A percentile compares a stretch with the other conserved stretches of the same genome.
Evolutionary conservation across 2,113 vertebrate species (phyloP).

Genomic region (Gymnorhina tibicen): DNA sequence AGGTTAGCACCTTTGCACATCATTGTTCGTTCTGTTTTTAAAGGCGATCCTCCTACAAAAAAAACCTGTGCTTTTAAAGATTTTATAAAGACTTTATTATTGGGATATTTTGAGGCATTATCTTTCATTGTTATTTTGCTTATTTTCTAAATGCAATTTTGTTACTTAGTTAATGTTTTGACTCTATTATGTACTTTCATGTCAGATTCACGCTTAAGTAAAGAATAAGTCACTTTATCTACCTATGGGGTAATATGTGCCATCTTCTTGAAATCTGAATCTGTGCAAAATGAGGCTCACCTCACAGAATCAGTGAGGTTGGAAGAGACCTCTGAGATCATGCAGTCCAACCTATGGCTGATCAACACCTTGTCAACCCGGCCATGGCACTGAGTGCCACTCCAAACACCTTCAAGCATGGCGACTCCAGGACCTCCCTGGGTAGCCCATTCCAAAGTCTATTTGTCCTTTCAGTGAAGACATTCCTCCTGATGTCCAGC

Average conservation of each 20-base stretch:
- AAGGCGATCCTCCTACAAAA: accelerated
- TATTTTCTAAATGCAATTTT: background rate
- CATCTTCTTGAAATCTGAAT: background rate
- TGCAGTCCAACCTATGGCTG: background rate
- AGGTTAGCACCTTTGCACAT: too few species aligned
- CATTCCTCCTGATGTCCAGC: background rate
- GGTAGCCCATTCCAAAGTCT: background rate
- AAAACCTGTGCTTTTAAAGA: background rate
- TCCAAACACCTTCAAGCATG: background rate
- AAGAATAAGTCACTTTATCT: background rate
- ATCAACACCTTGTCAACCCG: background rate
- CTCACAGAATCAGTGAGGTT: background rate
- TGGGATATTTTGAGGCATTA: background rate
- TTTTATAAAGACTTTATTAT: background rate
- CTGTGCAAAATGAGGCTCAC: background rate
- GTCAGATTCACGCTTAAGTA: background rate
- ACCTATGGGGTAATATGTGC: accelerated
- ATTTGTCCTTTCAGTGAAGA: background rate
- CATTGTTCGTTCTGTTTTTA: too few species aligned
- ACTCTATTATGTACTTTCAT: background rate
- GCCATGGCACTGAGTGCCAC: background rate
- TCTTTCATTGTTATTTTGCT: background rate
- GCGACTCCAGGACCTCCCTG: background rate
- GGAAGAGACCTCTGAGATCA: background rate
- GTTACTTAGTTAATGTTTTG: background rate